These are phyloP conservation scores for Megalonaias nervosa DNA, from an alignment of 1,140 invertebrate species.

Conservation along the genomic window DNA sequence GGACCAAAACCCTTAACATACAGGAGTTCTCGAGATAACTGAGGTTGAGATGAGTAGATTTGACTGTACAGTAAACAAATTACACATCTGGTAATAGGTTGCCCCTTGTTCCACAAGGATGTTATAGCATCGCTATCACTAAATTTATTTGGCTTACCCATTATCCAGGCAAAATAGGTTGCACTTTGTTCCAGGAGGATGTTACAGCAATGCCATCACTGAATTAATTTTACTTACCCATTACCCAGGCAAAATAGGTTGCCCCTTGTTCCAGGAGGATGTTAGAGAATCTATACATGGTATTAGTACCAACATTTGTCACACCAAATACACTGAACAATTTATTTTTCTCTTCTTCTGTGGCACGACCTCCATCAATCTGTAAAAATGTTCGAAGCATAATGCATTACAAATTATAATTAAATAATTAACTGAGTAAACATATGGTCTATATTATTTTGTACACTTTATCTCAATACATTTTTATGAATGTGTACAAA, in stretches of 20 bases:
- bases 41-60: too few species aligned
- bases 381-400: conserved; percentile 4
- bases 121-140: too few species aligned
- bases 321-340: conserved; percentile 44
- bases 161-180: conserved; percentile 31
- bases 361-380: conserved; percentile 46
- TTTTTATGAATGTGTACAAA: not conserved
- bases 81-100: too few species aligned
- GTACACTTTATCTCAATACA: not conserved
- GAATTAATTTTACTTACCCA: conserved; percentile 37
- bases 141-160: conserved; percentile 21
- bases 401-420: not conserved
- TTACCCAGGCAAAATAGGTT: conserved; percentile 46
- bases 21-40: too few species aligned
- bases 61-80: too few species aligned
- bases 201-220: not conserved
- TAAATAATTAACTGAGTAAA: not conserved
- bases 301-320: conserved; percentile 41
- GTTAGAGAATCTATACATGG: conserved; percentile 31
- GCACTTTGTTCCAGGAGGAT: conserved; percentile 23
- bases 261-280: conserved; percentile 30
- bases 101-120: too few species aligned
- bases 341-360: conserved; percentile 26
- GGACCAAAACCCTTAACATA: too few species aligned
- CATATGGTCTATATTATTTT: not conserved